Conservation (phyloP, 2,797 vertebrate genomes). For the Clarias pachynema region DNA sequence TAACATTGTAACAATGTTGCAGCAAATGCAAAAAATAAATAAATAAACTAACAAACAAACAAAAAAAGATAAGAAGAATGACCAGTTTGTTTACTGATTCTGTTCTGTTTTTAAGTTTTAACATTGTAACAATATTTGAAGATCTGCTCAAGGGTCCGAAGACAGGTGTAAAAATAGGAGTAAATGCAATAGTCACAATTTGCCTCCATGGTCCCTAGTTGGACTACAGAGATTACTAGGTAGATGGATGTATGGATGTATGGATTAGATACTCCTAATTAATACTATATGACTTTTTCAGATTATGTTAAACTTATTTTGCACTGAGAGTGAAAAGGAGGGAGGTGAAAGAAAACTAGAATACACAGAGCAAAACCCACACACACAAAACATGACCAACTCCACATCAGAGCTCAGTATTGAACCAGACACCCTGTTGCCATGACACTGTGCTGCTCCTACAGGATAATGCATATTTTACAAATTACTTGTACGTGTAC, state of each 20-base stretch:
- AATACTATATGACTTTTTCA: background rate
- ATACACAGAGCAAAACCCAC: background rate
- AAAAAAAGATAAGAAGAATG: background rate
- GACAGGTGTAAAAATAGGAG: too few relatives aligned
- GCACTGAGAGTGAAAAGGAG: background rate
- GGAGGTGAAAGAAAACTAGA: background rate
- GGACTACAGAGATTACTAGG: too few relatives aligned
- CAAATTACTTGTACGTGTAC: background rate
- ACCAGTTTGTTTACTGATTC: too few relatives aligned
- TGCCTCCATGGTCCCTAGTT: too few relatives aligned
- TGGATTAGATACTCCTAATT: background rate
- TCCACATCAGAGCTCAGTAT: background rate
- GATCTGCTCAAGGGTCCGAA: too few relatives aligned
- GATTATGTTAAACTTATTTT: background rate
- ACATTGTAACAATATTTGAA: too few relatives aligned
- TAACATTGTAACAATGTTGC: too few relatives aligned
- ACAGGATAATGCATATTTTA: background rate
- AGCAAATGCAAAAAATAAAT: too few relatives aligned
- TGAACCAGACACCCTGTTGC: background rate
- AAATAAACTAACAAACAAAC: background rate
- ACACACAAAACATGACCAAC: background rate
- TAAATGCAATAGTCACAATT: too few relatives aligned
- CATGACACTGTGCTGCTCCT: background rate
- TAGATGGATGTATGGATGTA: too few relatives aligned
- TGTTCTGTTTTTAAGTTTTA: too few relatives aligned